A percentile compares a stretch with the other conserved stretches of the same genome.
phyloP scores from a whole-genome alignment of 2,888 invertebrate species.

The Clusia tigrina region DNA sequence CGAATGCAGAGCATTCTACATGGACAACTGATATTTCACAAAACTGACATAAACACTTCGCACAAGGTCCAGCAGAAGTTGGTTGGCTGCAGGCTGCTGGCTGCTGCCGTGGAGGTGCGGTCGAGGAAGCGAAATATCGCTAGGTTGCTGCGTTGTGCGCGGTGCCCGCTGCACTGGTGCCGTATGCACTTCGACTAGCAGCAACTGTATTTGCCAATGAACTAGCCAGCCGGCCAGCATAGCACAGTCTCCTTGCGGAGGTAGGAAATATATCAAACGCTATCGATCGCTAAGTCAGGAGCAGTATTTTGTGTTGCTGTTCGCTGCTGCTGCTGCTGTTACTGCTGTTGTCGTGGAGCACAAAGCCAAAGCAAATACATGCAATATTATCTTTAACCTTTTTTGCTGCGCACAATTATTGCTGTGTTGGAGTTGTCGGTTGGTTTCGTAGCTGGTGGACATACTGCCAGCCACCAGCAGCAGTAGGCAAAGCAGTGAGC shows the following conservation, averaged over 20 bases:
- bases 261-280: conserved; percentile 59
- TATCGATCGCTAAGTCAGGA: conserved; percentile 59
- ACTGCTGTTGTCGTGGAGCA: not conserved
- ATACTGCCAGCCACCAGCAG: not conserved
- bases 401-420: not conserved
- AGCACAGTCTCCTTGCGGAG: conserved; percentile 43
- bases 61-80: not conserved
- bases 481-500: conserved; percentile 1
- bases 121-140: not conserved
- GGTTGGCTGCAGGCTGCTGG: conserved; percentile 17
- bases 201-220: conserved; percentile 28
- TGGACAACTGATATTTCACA: conserved; percentile 61
- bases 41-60: conserved; percentile 59
- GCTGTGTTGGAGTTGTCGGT: not conserved
- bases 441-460: not conserved
- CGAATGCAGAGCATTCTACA: conserved; percentile 45
- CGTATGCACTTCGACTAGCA: conserved; percentile 15
- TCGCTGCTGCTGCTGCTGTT: conserved; percentile 1
- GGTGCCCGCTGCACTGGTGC: not conserved
- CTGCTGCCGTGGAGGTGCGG: conserved; percentile 41
- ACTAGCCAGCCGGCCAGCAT: conserved; percentile 30
- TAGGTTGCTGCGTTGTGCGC: not conserved
- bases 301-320: conserved; percentile 32
- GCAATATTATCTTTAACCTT: conserved; percentile 1
- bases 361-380: not conserved